Conservation (phyloP, 2,113 vertebrate species). For the Colius striatus region DNA sequence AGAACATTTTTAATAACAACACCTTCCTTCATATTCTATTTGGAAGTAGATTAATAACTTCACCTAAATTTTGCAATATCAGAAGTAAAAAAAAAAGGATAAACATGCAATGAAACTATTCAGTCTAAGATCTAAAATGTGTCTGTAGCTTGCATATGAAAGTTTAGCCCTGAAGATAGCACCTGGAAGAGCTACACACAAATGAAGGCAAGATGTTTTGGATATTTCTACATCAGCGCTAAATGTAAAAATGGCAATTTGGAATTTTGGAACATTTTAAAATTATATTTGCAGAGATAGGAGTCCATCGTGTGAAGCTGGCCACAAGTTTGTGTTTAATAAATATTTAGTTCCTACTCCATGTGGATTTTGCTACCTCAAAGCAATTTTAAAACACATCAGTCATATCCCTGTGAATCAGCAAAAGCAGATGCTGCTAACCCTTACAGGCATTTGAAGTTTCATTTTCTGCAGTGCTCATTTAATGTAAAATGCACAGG, state of each 20-base stretch:
- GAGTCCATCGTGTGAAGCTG: not conserved
- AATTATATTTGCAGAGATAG: not conserved
- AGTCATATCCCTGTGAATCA: slow-evolving; percentile 50
- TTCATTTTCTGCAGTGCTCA: slow-evolving; percentile 17
- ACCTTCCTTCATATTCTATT: not conserved
- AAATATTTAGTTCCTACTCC: not conserved
- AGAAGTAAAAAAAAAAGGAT: not conserved
- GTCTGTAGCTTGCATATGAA: not conserved
- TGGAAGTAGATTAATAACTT: not conserved
- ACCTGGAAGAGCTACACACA: not conserved
- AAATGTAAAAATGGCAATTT: not conserved
- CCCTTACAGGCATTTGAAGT: slow-evolving; percentile 3
- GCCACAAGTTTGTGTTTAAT: not conserved
- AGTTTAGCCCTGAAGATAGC: not conserved
- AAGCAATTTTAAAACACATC: slow-evolving; percentile 57
- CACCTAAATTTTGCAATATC: not conserved
- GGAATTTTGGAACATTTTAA: not conserved
- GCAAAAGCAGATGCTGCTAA: slow-evolving; percentile 55
- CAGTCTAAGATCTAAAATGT: not conserved
- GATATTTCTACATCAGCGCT: not conserved
- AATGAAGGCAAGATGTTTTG: not conserved
- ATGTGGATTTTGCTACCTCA: slow-evolving; percentile 43
- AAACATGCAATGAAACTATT: not conserved
- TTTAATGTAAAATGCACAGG: slow-evolving; percentile 30
- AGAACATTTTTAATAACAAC: not conserved